phyloP scores from a whole-genome alignment of 1,140 invertebrate species.

The Caenorhabditis tropicalis region DNA sequence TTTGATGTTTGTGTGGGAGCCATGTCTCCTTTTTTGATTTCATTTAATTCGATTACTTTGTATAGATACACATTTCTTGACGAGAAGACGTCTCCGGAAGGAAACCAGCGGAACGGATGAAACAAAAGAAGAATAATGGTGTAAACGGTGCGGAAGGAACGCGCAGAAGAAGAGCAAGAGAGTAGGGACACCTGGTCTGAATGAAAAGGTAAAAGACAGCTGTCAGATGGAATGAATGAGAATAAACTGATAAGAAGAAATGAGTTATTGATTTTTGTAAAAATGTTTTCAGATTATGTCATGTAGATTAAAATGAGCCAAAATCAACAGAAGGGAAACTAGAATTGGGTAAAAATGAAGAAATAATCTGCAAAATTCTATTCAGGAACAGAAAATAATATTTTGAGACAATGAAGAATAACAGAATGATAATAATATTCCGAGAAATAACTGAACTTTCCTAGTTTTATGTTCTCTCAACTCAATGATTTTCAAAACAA shows the following conservation, averaged over 20 bases:
- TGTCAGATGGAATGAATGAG: background rate
- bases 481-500: too few species aligned
- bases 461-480: too few species aligned
- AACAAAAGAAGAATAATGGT: background rate
- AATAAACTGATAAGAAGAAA: background rate
- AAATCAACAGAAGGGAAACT: too few species aligned
- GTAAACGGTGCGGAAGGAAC: background rate
- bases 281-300: too few species aligned
- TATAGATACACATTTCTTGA: background rate
- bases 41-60: background rate
- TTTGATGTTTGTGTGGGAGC: background rate
- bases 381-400: too few species aligned
- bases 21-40: background rate
- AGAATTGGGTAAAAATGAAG: too few species aligned
- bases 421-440: too few species aligned
- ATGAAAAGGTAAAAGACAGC: constrained; percentile 1
- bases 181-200: background rate
- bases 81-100: background rate
- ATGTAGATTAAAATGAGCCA: too few species aligned
- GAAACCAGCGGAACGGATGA: background rate
- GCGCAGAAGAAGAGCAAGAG: background rate
- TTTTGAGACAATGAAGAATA: too few species aligned
- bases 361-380: too few species aligned
- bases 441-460: too few species aligned
- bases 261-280: background rate